These are phyloP conservation scores for Canis aureus DNA, from an alignment of 2,113 vertebrate species.

Conservation along the genomic window DNA sequence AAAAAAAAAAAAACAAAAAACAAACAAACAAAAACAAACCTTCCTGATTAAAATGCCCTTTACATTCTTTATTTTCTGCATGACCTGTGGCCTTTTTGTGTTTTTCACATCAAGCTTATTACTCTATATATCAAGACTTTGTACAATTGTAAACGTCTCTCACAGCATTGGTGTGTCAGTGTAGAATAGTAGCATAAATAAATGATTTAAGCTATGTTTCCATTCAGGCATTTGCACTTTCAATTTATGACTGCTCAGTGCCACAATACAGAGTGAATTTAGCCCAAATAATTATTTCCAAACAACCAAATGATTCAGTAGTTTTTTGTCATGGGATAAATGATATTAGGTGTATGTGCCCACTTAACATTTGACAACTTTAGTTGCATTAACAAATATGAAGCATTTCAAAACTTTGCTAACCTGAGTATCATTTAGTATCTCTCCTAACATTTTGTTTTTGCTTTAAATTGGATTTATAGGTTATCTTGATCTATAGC, in stretches of 20 bases:
- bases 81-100: slow-evolving; percentile 29
- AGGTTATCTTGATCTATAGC: slow-evolving; percentile 35
- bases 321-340: slow-evolving; percentile 41
- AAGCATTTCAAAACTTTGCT: slow-evolving; percentile 50
- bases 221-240: slow-evolving; percentile 54
- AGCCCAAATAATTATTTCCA: slow-evolving; percentile 40
- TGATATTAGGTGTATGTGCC: not conserved
- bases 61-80: slow-evolving; percentile 55
- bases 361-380: not conserved
- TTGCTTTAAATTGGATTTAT: slow-evolving; percentile 56
- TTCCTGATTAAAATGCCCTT: slow-evolving; percentile 40
- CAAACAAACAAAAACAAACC: not conserved
- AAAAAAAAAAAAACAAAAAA: not conserved
- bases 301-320: not conserved
- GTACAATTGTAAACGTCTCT: not conserved
- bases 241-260: not conserved
- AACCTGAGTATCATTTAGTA: slow-evolving; percentile 21
- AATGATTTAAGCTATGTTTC: slow-evolving; percentile 25
- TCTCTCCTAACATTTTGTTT: slow-evolving; percentile 28
- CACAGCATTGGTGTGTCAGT: slow-evolving; percentile 1
- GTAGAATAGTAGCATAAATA: slow-evolving; percentile 29
- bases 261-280: slow-evolving; percentile 28
- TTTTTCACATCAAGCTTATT: slow-evolving; percentile 45
- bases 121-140: not conserved
- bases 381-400: not conserved